These are phyloP conservation scores for Cyclophora albipunctata DNA, from an alignment of 2,888 invertebrate species.

Conservation along the genomic window DNA sequence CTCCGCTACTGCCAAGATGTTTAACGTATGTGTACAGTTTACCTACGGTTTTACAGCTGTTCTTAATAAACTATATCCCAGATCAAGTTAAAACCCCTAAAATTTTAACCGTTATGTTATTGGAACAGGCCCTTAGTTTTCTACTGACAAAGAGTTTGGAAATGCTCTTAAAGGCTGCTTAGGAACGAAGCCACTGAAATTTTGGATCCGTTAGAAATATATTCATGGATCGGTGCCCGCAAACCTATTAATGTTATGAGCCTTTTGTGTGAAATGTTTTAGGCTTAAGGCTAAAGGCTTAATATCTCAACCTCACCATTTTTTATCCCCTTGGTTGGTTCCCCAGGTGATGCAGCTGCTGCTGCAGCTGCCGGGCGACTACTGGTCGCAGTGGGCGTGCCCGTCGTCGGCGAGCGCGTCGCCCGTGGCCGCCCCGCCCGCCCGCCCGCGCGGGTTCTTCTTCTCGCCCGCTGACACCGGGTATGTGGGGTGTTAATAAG, in stretches of 20 bases:
- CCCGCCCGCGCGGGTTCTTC: slow-evolving; percentile 58
- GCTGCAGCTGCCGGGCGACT: slow-evolving; percentile 81
- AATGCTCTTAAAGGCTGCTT: no score
- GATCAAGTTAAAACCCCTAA: neutral
- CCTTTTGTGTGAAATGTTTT: no score
- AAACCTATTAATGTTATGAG: no score
- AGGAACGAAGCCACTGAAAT: no score
- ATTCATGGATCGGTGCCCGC: no score
- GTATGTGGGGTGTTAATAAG: slow-evolving; percentile 23
- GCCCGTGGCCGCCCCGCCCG: slow-evolving; percentile 17
- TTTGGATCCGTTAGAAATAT: no score
- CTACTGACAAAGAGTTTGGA: no score
- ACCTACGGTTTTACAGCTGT: no score
- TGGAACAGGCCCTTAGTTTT: no score
- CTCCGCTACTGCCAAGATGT: slow-evolving; percentile 85
- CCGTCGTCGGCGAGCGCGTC: slow-evolving; percentile 30
- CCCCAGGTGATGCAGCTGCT: slow-evolving; percentile 80
- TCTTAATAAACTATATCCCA: neutral
- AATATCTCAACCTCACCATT: no score
- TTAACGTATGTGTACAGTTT: slow-evolving; percentile 76
- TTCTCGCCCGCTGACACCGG: slow-evolving; percentile 64
- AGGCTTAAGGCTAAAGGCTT: no score
- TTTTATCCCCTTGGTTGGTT: no score
- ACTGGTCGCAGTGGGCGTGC: slow-evolving; percentile 83
- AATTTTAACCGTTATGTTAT: neutral